Conservation (phyloP, 2,113 vertebrate species). For the Pandion haliaetus region DNA sequence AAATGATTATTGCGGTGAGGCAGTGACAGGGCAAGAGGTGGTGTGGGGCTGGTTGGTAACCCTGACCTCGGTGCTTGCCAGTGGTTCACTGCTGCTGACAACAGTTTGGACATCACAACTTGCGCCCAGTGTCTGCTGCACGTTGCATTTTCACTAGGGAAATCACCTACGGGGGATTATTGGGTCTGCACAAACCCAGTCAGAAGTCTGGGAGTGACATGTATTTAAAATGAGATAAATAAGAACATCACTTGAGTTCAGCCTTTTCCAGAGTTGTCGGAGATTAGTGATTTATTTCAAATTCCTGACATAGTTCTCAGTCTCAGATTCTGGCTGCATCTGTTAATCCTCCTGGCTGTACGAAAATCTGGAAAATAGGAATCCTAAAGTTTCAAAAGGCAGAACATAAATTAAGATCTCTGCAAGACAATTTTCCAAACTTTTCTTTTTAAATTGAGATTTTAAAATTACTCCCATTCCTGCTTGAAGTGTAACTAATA, state of each 20-base stretch:
- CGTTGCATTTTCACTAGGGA: neutral
- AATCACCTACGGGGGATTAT: neutral
- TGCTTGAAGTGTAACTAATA: neutral
- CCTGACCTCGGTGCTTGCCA: rapidly evolving
- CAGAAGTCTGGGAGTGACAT: neutral
- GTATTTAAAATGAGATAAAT: slow-evolving; percentile 43
- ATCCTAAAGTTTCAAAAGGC: neutral
- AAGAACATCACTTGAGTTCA: slow-evolving; percentile 9
- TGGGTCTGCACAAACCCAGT: neutral
- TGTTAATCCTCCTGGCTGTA: slow-evolving; percentile 8
- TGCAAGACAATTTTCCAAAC: neutral
- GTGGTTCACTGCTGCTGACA: neutral
- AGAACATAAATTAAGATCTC: neutral
- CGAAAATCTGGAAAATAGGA: neutral
- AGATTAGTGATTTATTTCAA: slow-evolving; percentile 47
- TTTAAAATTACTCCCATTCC: neutral
- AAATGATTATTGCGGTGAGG: neutral
- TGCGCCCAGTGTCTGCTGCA: neutral
- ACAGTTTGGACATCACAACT: neutral
- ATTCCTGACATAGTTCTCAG: slow-evolving; percentile 53
- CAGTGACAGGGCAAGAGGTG: neutral
- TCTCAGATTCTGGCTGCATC: slow-evolving; percentile 1
- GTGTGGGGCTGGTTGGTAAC: neutral
- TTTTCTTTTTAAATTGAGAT: neutral
- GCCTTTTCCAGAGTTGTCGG: neutral